Base-by-base conservation (phyloP, 2,113 vertebrate species). In the Neolamprologus caudopunctatus region DNA sequence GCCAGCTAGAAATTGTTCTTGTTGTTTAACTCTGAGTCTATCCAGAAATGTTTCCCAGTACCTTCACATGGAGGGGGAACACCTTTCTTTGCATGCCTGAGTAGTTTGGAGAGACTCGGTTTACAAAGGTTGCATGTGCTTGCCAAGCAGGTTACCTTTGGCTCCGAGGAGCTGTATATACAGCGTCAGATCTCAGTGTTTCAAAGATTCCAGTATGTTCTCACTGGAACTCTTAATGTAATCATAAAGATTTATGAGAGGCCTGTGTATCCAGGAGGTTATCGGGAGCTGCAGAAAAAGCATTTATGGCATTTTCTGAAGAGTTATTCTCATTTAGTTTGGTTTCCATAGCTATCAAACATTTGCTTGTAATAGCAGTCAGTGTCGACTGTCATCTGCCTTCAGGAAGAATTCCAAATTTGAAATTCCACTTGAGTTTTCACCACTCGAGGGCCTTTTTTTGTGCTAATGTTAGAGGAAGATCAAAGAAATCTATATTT, bases 21-120 rank as follows among this genome's bases (percentile, higher is more conserved):
- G 89, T 86, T 85, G 85, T 91, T 93, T 92, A 90, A 92, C 84
- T 37, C 2, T 92, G 94, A 95, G 88, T 91, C 88, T 94, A 21
- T 94, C 91, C 92, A 95, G 93, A 95, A 87, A 93, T 90, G 89
- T 89, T 87, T 92, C 57, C 33, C 85, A 19, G 80, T 93, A 84
- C 85, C 91, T 85, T 94, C 90, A 80, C 80, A 82, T 80, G 81
- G 53, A 89, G 78, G 61, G 78, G 80, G 55, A 92, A 91, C 88
- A 86, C 83, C 82, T 87, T 82, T 58, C 66, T 84, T 33, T 80
- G 50, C 58, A 68, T 75, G 84, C 81, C 87, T 82, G 37, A 80
- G 82, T 24, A 55, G 81, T 75, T 89, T 28, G 26, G 78, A 80
- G 79, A 80, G 66, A 84, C 24, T 82, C 11, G 6, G n/a, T 61